phyloP scores from a whole-genome alignment of 1,140 invertebrate genomes.

The Chrysomallon squamiferum region DNA sequence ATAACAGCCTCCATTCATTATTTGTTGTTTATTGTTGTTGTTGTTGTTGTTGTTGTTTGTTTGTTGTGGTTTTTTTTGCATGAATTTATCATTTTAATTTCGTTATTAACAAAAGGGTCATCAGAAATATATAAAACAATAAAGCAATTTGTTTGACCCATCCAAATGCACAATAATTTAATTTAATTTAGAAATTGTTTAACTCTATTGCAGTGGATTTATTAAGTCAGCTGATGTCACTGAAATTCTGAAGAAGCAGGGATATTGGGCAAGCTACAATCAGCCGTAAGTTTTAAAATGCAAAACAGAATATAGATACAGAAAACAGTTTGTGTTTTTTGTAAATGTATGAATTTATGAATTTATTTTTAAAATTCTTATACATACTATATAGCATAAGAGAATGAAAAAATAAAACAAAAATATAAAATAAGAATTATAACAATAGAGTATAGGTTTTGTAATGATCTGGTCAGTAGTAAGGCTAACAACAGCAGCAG shows the following conservation, averaged over 20 bases:
- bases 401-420: not conserved
- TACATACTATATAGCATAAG: not conserved
- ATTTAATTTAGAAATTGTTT: not conserved
- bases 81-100: no score
- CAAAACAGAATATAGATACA: not conserved
- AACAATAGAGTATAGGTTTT: not conserved
- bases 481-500: no score
- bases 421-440: not conserved
- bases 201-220: not conserved
- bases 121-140: not conserved
- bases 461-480: no score
- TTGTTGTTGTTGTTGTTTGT: no score
- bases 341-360: not conserved
- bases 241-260: not conserved
- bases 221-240: not conserved
- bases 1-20: no score
- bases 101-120: not conserved
- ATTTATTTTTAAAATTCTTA: not conserved
- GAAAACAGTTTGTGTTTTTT: not conserved
- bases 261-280: slow-evolving; percentile 3
- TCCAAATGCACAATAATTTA: not conserved
- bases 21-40: no score
- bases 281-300: not conserved
- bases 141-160: not conserved
- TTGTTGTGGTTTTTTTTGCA: no score